These are phyloP conservation scores for Tragelaphus buxtoni DNA, from an alignment of 2,113 vertebrate genomes.

Conservation along the genomic window DNA sequence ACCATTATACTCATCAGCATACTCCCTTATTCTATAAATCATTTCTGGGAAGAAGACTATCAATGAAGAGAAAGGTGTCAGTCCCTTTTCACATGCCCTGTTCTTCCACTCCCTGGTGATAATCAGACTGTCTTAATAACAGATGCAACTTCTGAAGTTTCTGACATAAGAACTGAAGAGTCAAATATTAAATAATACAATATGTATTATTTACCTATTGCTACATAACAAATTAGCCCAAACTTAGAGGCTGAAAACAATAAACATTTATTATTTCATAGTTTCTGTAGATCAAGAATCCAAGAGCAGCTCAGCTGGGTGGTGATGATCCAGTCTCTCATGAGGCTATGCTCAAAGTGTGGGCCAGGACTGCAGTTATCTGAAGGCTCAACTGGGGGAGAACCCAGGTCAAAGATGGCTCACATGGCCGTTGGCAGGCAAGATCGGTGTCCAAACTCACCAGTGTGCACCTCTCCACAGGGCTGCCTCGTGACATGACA, in stretches of 20 bases:
- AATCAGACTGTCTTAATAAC: background rate
- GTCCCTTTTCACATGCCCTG: background rate
- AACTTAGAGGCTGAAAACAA: background rate
- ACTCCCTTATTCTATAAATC: constrained; percentile 7
- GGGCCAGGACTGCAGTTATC: background rate
- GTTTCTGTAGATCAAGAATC: background rate
- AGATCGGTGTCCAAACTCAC: background rate
- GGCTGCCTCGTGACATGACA: background rate
- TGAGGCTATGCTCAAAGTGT: background rate
- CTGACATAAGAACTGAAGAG: background rate
- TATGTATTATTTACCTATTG: background rate
- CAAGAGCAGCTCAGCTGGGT: background rate
- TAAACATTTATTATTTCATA: constrained; percentile 8
- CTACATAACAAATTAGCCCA: background rate
- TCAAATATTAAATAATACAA: constrained; percentile 11
- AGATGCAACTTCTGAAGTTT: constrained; percentile 18
- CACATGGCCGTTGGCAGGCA: background rate
- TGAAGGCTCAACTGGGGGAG: background rate
- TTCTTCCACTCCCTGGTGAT: background rate
- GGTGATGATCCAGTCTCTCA: background rate
- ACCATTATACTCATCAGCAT: background rate
- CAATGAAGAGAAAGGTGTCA: background rate
- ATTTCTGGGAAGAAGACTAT: constrained; percentile 14
- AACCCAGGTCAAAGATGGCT: constrained; percentile 22
- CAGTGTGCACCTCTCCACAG: background rate